These are phyloP conservation scores for Muscina levida DNA, from an alignment of 2,888 invertebrate genomes.

Conservation along the genomic window DNA sequence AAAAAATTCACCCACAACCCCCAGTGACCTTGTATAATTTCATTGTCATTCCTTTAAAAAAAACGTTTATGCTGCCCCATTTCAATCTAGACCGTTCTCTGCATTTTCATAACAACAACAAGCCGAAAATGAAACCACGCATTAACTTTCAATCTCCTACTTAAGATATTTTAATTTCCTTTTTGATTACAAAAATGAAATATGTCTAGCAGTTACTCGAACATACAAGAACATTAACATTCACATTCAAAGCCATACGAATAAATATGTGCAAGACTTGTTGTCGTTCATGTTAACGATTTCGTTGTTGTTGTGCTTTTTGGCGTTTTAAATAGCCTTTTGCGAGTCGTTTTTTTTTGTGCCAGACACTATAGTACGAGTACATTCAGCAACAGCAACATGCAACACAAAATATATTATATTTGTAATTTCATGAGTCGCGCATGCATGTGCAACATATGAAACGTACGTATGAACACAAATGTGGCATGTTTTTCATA, in stretches of 20 bases:
- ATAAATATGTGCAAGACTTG: background rate
- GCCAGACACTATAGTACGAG: too few relatives aligned
- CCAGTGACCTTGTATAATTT: too few relatives aligned
- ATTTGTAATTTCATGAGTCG: background rate
- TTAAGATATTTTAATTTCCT: conserved; percentile 20
- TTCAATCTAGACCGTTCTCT: too few relatives aligned
- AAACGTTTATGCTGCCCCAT: too few relatives aligned
- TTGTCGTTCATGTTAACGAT: conserved; percentile 16
- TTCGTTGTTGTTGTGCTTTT: background rate
- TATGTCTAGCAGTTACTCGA: conserved; percentile 2
- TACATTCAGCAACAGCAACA: too few relatives aligned
- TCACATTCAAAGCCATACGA: background rate
- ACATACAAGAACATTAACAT: background rate
- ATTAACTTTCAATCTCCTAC: background rate
- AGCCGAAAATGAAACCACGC: too few relatives aligned
- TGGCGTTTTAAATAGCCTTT: background rate
- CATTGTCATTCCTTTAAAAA: too few relatives aligned
- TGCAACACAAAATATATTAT: too few relatives aligned
- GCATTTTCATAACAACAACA: too few relatives aligned
- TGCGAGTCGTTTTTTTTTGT: background rate
- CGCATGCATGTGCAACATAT: conserved; percentile 8
- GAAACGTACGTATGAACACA: too few relatives aligned
- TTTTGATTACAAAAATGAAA: conserved; percentile 26
- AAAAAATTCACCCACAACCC: too few relatives aligned
- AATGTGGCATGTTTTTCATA: conserved; percentile 32